Evolutionary conservation across 30 jellyfish, hydroid and myxozoan genomes (phyloP).

Genomic region (Pelagia noctiluca): DNA sequence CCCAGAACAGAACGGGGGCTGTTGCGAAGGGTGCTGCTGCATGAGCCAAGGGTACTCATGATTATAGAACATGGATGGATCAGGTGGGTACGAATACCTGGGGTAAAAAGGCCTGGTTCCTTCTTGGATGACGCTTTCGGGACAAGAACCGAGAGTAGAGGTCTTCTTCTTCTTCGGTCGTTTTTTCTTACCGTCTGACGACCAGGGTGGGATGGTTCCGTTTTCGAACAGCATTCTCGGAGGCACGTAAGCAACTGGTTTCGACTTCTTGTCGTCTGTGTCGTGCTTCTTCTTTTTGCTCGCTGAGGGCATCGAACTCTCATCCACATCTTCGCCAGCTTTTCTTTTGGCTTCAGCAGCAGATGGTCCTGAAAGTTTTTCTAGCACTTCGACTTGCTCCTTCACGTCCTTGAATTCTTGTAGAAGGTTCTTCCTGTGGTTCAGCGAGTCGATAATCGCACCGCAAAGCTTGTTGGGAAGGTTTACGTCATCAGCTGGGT

Average conservation of each 20-base stretch:
- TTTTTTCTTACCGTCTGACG: constrained; percentile 25
- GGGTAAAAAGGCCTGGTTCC: constrained; percentile 19
- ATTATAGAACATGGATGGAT: constrained; percentile 7
- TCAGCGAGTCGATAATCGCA: constrained; percentile 81
- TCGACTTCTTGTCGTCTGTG: constrained; percentile 62
- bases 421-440: constrained; percentile 79
- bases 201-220: constrained; percentile 14
- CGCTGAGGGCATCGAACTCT: constrained; percentile 6
- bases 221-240: constrained; percentile 78
- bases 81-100: constrained; percentile 39
- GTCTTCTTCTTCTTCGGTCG: constrained; percentile 46
- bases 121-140: not conserved
- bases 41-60: constrained; percentile 5
- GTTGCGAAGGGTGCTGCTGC: constrained; percentile 21
- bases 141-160: not conserved
- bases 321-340: constrained; percentile 23
- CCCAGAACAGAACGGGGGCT: not conserved
- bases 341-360: constrained; percentile 35
- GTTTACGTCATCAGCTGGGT: constrained; percentile 23
- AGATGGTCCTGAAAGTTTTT: constrained; percentile 54
- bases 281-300: constrained; percentile 26
- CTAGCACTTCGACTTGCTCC: constrained; percentile 79
- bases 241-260: constrained; percentile 96
- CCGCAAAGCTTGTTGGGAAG: constrained; percentile 87
- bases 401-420: constrained; percentile 66